Conservation (phyloP, 1,140 invertebrate genomes). For the Listronotus bonariensis region DNA sequence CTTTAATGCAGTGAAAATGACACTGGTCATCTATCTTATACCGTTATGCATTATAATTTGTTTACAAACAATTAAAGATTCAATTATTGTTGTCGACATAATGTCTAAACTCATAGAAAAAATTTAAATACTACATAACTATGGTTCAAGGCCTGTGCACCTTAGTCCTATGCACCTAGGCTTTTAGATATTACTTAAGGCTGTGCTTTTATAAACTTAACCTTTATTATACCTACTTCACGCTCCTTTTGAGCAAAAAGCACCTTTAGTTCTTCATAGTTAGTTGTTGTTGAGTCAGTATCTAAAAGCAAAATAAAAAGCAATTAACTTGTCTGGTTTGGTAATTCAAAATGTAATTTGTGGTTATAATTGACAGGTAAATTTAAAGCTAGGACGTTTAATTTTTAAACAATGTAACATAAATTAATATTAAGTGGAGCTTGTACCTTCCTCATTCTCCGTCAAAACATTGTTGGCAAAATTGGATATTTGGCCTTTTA, state of each 20-base stretch:
- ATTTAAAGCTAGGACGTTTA: constrained; percentile 20
- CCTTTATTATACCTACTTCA: constrained; percentile 8
- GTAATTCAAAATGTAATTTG: not conserved
- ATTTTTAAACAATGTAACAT: constrained; percentile 7
- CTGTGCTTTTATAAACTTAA: not conserved
- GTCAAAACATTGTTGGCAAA: constrained; percentile 75
- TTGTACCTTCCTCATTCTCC: constrained; percentile 58
- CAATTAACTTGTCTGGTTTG: not conserved
- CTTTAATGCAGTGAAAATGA: constrained; percentile 3
- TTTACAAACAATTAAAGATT: not conserved
- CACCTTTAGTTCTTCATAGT: constrained; percentile 19
- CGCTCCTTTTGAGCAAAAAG: constrained; percentile 11
- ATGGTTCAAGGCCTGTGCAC: too few species aligned
- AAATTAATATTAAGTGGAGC: not conserved
- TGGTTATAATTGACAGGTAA: constrained; percentile 7
- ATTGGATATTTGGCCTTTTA: constrained; percentile 76
- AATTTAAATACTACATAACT: constrained; percentile 1
- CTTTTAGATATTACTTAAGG: not conserved
- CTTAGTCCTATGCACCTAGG: too few species aligned
- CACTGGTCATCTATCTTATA: not conserved
- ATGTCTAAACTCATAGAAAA: constrained; percentile 17
- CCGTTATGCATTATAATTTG: constrained; percentile 1
- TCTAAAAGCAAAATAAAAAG: not conserved
- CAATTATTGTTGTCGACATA: constrained; percentile 5
- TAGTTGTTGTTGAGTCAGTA: not conserved